Evolutionary conservation across 2,113 vertebrate species (phyloP).

Genomic region (Gadus chalcogrammus): DNA sequence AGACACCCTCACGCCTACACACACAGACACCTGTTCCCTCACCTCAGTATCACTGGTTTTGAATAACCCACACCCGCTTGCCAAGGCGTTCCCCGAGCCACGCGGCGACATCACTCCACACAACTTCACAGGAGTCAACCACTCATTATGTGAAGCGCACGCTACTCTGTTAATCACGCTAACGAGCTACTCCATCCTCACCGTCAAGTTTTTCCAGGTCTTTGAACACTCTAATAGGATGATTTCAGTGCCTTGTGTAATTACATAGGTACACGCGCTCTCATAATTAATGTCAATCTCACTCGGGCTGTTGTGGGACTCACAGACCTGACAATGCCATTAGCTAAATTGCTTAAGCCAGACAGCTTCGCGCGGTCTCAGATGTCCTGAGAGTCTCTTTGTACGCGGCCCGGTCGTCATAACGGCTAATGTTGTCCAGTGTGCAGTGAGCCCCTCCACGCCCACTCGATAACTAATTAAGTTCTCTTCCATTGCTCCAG

Average conservation of each 20-base stretch:
- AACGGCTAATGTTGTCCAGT: slow-evolving; percentile 45
- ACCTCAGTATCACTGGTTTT: slow-evolving; percentile 17
- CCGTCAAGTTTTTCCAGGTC: neutral
- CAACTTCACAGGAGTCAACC: slow-evolving; percentile 25
- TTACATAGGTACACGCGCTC: neutral
- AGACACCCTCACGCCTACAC: slow-evolving; percentile 22
- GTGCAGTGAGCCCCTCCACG: neutral
- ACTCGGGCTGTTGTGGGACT: neutral
- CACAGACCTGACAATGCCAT: slow-evolving; percentile 22
- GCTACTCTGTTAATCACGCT: slow-evolving; percentile 21
- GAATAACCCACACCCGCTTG: slow-evolving; percentile 23
- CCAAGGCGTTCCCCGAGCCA: slow-evolving; percentile 26
- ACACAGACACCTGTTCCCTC: slow-evolving; percentile 2
- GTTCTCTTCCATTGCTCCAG: slow-evolving; percentile 31
- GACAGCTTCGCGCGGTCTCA: slow-evolving; percentile 47
- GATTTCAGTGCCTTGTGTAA: neutral
- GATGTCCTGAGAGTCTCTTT: slow-evolving; percentile 37
- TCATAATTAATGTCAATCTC: slow-evolving; percentile 26
- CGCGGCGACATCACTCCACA: slow-evolving; percentile 20
- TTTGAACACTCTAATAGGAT: neutral
- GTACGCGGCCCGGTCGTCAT: slow-evolving; percentile 12
- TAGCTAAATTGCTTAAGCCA: slow-evolving; percentile 44
- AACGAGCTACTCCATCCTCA: neutral
- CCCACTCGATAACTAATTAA: slow-evolving; percentile 65
- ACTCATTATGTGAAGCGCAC: slow-evolving; percentile 32